Evolutionary conservation across 2,797 vertebrate species (phyloP).

Genomic region (Emys orbicularis): DNA sequence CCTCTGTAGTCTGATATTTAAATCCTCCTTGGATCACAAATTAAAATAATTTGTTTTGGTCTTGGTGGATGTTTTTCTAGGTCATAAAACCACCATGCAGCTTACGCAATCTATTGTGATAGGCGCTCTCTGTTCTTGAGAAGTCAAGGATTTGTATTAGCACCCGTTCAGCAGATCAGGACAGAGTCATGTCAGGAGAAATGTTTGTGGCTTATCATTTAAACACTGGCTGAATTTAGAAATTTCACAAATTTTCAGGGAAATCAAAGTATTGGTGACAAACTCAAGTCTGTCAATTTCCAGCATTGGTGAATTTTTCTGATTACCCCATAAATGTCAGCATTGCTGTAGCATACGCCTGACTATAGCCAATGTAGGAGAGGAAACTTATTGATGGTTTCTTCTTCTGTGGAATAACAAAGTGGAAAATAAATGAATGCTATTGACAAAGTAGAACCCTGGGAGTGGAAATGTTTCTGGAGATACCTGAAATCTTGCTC

Average conservation of each 20-base stretch:
- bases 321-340: not conserved
- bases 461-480: not conserved
- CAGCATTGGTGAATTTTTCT: not conserved
- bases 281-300: not conserved
- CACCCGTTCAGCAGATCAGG: accelerated
- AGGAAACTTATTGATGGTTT: not conserved
- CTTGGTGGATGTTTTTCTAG: not conserved
- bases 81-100: not conserved
- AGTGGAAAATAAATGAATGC: not conserved
- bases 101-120: not conserved
- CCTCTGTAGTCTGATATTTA: not conserved
- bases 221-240: not conserved
- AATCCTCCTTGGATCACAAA: not conserved
- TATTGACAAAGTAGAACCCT: not conserved
- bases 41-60: not conserved
- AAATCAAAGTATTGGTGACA: not conserved
- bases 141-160: not conserved
- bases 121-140: not conserved
- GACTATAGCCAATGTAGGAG: not conserved
- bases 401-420: not conserved
- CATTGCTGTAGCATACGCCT: not conserved
- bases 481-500: not conserved
- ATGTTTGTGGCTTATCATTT: not conserved
- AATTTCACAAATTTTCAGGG: not conserved
- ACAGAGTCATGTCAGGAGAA: not conserved